Evolutionary conservation across 1,140 invertebrate species (phyloP).

Genomic region (Microvelia longipes): DNA sequence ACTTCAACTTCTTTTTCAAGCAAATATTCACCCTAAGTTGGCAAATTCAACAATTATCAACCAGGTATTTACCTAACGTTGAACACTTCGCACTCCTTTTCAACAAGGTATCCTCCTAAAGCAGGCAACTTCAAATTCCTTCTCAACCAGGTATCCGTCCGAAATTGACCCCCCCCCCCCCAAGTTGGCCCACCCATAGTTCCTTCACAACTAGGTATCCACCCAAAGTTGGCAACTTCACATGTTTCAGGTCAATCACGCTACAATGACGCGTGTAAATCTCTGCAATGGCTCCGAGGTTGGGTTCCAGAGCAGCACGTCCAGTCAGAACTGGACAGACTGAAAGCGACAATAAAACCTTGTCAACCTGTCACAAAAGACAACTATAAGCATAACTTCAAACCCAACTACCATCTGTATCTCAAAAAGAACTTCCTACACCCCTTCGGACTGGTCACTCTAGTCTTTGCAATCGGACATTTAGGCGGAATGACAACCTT

Average conservation of each 20-base stretch:
- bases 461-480: conserved; percentile 48
- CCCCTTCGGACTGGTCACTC: conserved; percentile 44
- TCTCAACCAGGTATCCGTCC: no score
- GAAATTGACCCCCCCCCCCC: no score
- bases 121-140: no score
- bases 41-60: no score
- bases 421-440: conserved; percentile 38
- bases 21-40: no score
- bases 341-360: conserved; percentile 27
- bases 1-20: no score
- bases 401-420: conserved; percentile 26
- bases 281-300: conserved; percentile 48
- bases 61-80: no score
- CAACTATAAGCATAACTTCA: conserved; percentile 19
- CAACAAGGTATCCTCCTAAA: no score
- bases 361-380: conserved; percentile 4
- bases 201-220: no score
- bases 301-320: conserved; percentile 39
- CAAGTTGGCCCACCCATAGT: no score
- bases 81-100: no score
- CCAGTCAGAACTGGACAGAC: conserved; percentile 37
- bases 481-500: conserved; percentile 54
- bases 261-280: conserved; percentile 32
- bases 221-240: no score
- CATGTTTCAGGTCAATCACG: conserved; percentile 24